Evolutionary conservation across 2,113 vertebrate genomes (phyloP), one percentile per base, ranked within the genome.

Genomic region (Osmerus mordax): DNA sequence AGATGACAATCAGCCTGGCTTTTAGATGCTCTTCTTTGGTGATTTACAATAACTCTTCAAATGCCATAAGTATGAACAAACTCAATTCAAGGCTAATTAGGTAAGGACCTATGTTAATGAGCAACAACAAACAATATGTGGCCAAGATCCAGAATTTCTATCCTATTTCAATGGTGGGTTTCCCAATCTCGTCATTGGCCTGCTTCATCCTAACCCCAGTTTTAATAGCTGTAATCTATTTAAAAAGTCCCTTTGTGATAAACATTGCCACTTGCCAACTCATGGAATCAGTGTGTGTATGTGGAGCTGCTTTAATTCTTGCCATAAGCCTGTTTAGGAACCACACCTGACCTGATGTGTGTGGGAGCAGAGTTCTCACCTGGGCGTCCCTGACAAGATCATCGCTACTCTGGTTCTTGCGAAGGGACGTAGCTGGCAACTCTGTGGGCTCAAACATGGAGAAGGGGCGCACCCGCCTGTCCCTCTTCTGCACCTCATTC

Each of bases 391-490:
- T 84, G 65, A 96, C 84, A 32, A 99, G 93, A 77, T 99, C 96
- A 73, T 98, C 97, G 0, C 95, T 98, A 91, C 97, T 99, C 91
- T 98, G 97, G 87, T 99, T 99, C 66, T 98, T 98, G 59, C 95
- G 91, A 66, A 98, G 89, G 0, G 90, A 81, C 36, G 93, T 85
- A 0, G 94, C 71, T 12, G 89, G 83, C 52, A 83, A 89, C 4
- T 97, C 97, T 2, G 92, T 92, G 0, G 95, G 87, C 80, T 98
- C 97, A 72, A 98, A 95, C 97, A 99, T 98, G 0, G 97, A 99
- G 74, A 93, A 91, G 0, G 97, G 96, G 6, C 97, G 95, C 1
- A 93, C 93, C 71, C 95, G 96, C 78, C 93, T 95, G 84, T 98
- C 96, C 61, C 93, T 91, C 78, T 95, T 88, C 0, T 88, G 85